phyloP scores from a whole-genome alignment of 2,113 vertebrate genomes.

The Indicator maculatus region DNA sequence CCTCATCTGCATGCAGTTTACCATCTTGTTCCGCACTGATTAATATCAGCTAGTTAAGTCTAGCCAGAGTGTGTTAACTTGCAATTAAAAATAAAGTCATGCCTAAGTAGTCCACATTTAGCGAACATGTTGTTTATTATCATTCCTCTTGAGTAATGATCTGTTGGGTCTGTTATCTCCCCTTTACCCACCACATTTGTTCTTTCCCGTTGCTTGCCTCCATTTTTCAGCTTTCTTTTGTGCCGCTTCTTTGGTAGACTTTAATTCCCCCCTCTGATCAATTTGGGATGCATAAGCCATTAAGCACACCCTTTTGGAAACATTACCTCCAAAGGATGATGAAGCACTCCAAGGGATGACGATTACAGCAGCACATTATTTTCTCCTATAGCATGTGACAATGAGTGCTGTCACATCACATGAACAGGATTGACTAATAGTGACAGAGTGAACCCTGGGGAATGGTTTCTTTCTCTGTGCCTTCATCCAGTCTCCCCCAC shows the following conservation, averaged over 20 bases:
- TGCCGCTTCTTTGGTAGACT: background rate
- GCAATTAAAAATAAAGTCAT: slow-evolving; percentile 16
- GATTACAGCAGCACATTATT: slow-evolving; percentile 36
- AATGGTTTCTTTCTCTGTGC: background rate
- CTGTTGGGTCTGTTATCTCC: background rate
- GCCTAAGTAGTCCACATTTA: slow-evolving; percentile 1
- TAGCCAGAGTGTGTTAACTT: slow-evolving; percentile 6
- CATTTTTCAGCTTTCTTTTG: background rate
- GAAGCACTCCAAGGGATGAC: slow-evolving; percentile 24
- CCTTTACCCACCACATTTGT: background rate
- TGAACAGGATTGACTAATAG: background rate
- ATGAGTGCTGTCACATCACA: background rate
- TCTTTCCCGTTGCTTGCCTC: background rate
- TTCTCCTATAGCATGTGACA: background rate
- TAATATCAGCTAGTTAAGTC: slow-evolving; percentile 4
- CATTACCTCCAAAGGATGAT: slow-evolving; percentile 11
- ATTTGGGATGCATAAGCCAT: slow-evolving; percentile 16
- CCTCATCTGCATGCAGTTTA: background rate
- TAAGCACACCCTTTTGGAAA: slow-evolving; percentile 20
- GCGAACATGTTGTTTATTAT: slow-evolving; percentile 7
- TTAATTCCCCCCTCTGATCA: slow-evolving; percentile 7
- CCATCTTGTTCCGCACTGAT: background rate
- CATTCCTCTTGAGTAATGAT: background rate
- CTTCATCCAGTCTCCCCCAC: background rate
- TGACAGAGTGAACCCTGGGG: background rate